Evolutionary conservation across 2,888 invertebrate genomes (phyloP), one percentile per base, ranked within the genome.

Genomic region (Pristionchus exspectatus): DNA sequence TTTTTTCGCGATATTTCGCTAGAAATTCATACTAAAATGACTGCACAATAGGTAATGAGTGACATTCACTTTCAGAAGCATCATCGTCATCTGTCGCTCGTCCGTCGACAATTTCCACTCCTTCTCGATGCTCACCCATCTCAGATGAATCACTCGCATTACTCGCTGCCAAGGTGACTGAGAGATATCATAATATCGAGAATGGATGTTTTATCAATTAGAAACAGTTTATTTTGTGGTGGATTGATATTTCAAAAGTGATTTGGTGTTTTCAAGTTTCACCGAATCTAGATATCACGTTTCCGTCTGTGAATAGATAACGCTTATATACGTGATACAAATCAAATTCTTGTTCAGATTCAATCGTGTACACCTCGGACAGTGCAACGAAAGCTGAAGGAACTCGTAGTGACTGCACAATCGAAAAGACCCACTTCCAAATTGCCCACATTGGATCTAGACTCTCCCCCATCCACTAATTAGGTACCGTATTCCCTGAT

Each of bases 301-400:
- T 69, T 1, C 14, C 18, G 9, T 18, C 27, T 12, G 44, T 50
- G 44, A 50, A 50, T 7, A 50, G 10, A 50, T 9, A 9, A 0
- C 0, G 0, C 12, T 50, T 9, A 50, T 50, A 50, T 50, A 7
- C 0, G 9, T 1, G 12, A 50, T 50, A 50, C 44, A 33, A n/a
- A 74, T 27, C 3, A 74, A 24, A n/a, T 4, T n/a, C 50, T 77
- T 9, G 0, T 74, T 33, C 81, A 88, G 81, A 44, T 88, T 14
- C 77, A 88, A 81, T 88, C 88, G 59, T 81, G 33, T 59, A 88
- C 88, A 24, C 88, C 88, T n/a, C 77, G 81, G 1, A 88, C 88
- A 3, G 27, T 66, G 5, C 27, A 77, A 9, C 33, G 63, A 4
- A 59, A 72, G 54, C 81, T 88, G 81, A 54, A 81, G 63, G 59